A percentile compares a stretch with the other conserved stretches of the same genome.
phyloP scores from a whole-genome alignment of 2,797 vertebrate genomes.

The Pangasius djambal region DNA sequence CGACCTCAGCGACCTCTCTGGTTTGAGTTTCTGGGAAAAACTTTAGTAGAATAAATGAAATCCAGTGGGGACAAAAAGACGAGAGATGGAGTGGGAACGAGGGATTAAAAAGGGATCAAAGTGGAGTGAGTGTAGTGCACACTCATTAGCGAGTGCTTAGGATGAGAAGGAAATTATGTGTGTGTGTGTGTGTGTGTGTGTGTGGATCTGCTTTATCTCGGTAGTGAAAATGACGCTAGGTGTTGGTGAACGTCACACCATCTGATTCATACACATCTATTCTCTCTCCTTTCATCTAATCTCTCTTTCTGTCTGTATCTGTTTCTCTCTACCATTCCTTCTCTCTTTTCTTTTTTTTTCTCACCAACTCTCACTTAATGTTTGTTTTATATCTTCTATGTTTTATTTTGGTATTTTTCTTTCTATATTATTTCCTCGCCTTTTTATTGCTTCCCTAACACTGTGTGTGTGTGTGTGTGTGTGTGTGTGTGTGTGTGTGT shows the following conservation, averaged over 20 bases:
- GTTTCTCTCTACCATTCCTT: not conserved
- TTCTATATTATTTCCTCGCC: not conserved
- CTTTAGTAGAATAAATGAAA: slow-evolving; percentile 45
- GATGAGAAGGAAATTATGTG: slow-evolving; percentile 48
- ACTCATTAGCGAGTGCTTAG: slow-evolving; percentile 52
- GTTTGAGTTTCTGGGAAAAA: slow-evolving; percentile 33
- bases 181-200: slow-evolving; percentile 1
- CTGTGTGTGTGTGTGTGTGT: not conserved
- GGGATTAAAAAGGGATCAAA: slow-evolving; percentile 38
- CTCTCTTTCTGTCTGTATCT: not conserved
- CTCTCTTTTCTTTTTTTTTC: not conserved
- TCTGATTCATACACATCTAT: not conserved
- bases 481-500: slow-evolving; percentile 34
- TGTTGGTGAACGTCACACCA: not conserved
- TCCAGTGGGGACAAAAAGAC: slow-evolving; percentile 8
- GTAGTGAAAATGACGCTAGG: not conserved
- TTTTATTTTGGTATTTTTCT: not conserved
- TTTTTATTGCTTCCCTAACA: not conserved
- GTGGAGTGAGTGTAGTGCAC: slow-evolving; percentile 38
- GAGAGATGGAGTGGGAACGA: slow-evolving; percentile 13
- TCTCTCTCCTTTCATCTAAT: not conserved
- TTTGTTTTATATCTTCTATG: not conserved
- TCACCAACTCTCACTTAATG: not conserved
- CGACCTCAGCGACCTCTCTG: slow-evolving; percentile 37
- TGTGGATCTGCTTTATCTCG: not conserved